These are phyloP conservation scores for Streptopelia turtur DNA, from an alignment of 2,797 vertebrate genomes.

Conservation along the genomic window DNA sequence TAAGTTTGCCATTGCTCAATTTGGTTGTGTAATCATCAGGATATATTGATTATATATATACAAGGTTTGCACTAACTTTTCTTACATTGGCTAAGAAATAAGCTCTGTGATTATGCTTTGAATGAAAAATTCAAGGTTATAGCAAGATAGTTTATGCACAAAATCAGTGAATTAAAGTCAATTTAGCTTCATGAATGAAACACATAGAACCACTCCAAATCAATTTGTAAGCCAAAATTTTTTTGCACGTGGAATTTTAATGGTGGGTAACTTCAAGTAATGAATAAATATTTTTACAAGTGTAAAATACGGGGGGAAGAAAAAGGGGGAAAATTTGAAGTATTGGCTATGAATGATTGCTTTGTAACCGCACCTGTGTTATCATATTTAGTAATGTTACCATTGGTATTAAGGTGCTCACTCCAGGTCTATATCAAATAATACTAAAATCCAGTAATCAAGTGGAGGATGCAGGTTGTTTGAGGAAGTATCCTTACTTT, in stretches of 20 bases:
- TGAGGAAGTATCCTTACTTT: neutral
- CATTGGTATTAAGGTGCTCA: neutral
- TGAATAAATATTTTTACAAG: neutral
- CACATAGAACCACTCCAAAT: neutral
- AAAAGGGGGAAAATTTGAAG: accelerated
- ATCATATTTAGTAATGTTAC: neutral
- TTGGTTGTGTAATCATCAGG: slow-evolving; percentile 19
- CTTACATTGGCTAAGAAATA: neutral
- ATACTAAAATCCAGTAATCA: neutral
- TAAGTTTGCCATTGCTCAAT: slow-evolving; percentile 33
- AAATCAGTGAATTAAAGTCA: neutral
- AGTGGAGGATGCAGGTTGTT: neutral
- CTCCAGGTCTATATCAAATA: neutral
- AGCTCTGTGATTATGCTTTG: neutral
- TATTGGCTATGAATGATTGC: neutral
- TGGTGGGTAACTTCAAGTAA: neutral
- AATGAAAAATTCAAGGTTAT: neutral
- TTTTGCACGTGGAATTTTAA: neutral
- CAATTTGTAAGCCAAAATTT: neutral
- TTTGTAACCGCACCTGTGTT: neutral
- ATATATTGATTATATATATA: neutral
- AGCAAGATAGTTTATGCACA: neutral
- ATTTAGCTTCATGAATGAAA: neutral
- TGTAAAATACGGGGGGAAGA: neutral
- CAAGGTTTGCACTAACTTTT: neutral